phyloP scores from a whole-genome alignment of 2,113 vertebrate species.

The Bubo blakistoni region DNA sequence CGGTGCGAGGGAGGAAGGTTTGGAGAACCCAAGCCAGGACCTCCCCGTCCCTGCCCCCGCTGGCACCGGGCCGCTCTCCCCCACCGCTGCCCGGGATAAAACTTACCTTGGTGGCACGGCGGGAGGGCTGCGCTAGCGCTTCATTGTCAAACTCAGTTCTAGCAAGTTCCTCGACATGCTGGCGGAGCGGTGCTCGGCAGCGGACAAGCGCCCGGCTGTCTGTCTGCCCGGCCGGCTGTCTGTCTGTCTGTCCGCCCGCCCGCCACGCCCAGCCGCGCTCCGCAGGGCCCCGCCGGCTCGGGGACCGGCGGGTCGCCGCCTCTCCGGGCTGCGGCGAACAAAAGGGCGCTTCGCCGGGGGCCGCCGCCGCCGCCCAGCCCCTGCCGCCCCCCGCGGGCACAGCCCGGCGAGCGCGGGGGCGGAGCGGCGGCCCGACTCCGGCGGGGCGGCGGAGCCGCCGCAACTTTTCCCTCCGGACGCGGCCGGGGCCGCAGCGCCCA shows the following conservation, averaged over 20 bases:
- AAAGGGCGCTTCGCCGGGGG: neutral
- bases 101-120: slow-evolving; percentile 1
- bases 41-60: neutral
- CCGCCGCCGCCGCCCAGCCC: neutral
- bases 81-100: neutral
- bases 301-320: neutral
- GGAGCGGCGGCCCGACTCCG: neutral
- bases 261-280: slow-evolving; percentile 45
- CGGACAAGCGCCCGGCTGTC: neutral
- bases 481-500: neutral
- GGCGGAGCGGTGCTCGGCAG: slow-evolving; percentile 14
- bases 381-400: neutral
- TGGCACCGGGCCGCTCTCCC: neutral
- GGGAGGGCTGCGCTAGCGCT: neutral
- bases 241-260: neutral
- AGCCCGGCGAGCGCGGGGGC: neutral
- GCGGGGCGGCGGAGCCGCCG: neutral
- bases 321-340: slow-evolving; percentile 12
- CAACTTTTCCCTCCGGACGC: slow-evolving; percentile 35
- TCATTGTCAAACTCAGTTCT: slow-evolving; percentile 58
- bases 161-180: slow-evolving; percentile 52
- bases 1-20: too few species aligned
- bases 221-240: neutral
- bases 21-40: neutral
- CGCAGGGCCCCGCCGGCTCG: slow-evolving; percentile 18